A percentile compares a stretch with the other conserved stretches of the same genome.
Conservation (phyloP, 2,797 vertebrate genomes). For the Myoxocephalus aenaeus region DNA sequence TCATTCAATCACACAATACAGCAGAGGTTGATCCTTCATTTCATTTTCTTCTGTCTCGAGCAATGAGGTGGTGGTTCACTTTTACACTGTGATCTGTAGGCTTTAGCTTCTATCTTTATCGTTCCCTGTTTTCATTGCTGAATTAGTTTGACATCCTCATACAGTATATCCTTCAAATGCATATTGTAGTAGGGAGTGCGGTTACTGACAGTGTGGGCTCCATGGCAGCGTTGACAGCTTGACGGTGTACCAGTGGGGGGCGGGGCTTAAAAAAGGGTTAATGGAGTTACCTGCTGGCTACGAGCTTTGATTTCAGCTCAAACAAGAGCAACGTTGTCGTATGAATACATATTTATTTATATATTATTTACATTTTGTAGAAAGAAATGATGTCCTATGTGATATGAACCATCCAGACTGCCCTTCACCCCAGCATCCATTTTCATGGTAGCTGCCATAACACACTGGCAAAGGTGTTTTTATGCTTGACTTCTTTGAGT, state of each 20-base stretch:
- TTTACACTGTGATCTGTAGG: background rate
- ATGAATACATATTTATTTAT: background rate
- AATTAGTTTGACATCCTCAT: too few species aligned
- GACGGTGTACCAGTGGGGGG: too few species aligned
- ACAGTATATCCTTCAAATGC: background rate
- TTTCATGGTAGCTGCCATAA: conserved; percentile 17
- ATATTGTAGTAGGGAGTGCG: background rate
- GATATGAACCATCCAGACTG: background rate
- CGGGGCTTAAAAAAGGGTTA: too few species aligned
- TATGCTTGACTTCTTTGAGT: conserved; percentile 27
- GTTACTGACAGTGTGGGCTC: too few species aligned
- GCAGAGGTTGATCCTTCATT: too few species aligned
- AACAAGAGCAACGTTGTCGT: background rate
- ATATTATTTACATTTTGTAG: background rate
- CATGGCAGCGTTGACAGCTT: background rate
- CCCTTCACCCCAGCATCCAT: background rate
- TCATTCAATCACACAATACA: background rate
- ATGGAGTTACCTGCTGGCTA: background rate
- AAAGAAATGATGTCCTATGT: background rate
- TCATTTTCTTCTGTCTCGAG: too few species aligned
- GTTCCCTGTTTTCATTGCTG: too few species aligned
- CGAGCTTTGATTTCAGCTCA: background rate
- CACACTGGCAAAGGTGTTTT: conserved; percentile 6
- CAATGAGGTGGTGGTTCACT: background rate
- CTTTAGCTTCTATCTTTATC: too few species aligned